A percentile compares a stretch with the other conserved stretches of the same genome.
Conservation (phyloP, 2,888 invertebrate genomes). For the Kryphioiulus occultus region DNA sequence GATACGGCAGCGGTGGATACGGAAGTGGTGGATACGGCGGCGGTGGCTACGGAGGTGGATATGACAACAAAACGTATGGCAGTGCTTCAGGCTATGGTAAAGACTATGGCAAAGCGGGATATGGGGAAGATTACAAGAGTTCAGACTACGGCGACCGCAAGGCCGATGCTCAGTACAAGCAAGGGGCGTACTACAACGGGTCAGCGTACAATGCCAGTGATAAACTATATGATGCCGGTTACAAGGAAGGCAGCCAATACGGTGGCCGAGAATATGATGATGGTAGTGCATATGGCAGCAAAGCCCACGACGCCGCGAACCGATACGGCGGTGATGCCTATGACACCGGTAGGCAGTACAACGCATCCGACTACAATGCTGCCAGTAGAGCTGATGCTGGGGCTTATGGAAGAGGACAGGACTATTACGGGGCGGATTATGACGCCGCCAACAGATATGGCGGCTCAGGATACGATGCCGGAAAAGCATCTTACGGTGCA, state of each 20-base stretch:
- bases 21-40: not conserved
- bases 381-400: not conserved
- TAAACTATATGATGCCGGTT: not conserved
- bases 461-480: not conserved
- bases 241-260: slow-evolving; percentile 29
- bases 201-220: slow-evolving; percentile 30
- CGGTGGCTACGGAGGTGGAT: not conserved
- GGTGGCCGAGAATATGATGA: not conserved
- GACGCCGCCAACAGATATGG: not conserved
- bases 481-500: not conserved
- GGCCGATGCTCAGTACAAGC: not conserved
- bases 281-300: slow-evolving; percentile 4
- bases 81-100: not conserved
- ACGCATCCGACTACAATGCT: not conserved
- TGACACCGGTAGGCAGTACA: not conserved
- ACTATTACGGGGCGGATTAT: not conserved
- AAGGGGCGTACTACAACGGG: not conserved
- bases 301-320: not conserved
- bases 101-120: slow-evolving; percentile 46
- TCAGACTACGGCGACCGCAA: slow-evolving; percentile 20
- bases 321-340: slow-evolving; percentile 28
- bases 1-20: not conserved
- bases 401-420: not conserved
- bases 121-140: slow-evolving; percentile 13
- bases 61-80: not conserved